Conservation (phyloP, 2,797 vertebrate species). For the Cyclopterus lumpus region DNA sequence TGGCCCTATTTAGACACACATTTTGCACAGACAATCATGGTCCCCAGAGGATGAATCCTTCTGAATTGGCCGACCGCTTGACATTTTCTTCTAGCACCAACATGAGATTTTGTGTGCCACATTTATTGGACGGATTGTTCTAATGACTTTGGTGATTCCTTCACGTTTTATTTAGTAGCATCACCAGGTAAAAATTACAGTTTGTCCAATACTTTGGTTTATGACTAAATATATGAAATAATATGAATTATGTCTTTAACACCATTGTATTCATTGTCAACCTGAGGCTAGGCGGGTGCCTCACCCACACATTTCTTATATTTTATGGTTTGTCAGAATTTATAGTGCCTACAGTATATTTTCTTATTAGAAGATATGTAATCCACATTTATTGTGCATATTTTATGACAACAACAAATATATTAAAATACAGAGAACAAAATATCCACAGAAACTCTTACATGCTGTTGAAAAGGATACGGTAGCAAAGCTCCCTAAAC, state of each 20-base stretch:
- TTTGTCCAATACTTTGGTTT: too few relatives aligned
- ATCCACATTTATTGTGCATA: neutral
- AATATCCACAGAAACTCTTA: slow-evolving; percentile 11
- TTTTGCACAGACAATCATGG: neutral
- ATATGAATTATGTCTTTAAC: neutral
- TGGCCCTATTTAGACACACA: neutral
- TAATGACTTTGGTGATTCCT: too few relatives aligned
- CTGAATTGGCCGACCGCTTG: too few relatives aligned
- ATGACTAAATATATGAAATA: too few relatives aligned
- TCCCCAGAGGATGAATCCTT: neutral
- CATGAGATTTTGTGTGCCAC: too few relatives aligned
- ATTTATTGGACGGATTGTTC: too few relatives aligned
- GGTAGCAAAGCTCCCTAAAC: neutral
- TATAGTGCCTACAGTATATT: neutral
- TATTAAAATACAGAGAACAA: neutral
- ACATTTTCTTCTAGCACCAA: neutral
- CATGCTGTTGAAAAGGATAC: slow-evolving; percentile 19
- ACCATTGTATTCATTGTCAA: neutral
- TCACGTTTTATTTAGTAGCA: neutral
- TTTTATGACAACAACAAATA: neutral
- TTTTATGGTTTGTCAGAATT: neutral
- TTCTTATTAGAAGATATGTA: slow-evolving; percentile 5
- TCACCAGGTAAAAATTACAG: too few relatives aligned
- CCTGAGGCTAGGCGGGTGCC: neutral
- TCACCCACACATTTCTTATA: neutral